Evolutionary conservation across 2,888 invertebrate genomes (phyloP).

Genomic region (Lycaena phlaeas): DNA sequence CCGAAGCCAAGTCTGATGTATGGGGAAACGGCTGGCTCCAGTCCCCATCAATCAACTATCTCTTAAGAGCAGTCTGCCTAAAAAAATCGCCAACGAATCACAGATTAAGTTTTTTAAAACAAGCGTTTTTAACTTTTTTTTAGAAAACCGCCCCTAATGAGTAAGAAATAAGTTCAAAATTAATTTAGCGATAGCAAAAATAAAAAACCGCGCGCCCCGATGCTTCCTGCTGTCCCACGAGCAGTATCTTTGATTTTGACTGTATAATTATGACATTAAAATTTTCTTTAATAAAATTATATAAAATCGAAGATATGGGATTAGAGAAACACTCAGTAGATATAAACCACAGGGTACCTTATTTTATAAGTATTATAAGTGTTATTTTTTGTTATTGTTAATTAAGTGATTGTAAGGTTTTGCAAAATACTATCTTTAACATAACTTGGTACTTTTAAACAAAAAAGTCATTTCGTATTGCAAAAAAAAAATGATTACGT

Average conservation of each 20-base stretch:
- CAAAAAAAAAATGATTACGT: no score
- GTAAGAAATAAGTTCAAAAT: neutral
- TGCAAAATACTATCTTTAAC: neutral
- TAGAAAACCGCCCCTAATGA: no score
- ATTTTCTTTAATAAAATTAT: neutral
- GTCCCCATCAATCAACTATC: no score
- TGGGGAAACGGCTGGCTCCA: no score
- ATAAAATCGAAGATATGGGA: neutral
- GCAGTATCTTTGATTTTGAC: neutral
- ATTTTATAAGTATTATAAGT: constrained; percentile 1
- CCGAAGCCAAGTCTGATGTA: no score
- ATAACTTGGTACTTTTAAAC: neutral
- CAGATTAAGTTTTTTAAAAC: no score
- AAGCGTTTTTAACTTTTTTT: no score
- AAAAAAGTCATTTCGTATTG: no score
- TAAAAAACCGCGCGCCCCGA: neutral
- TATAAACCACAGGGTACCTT: constrained; percentile 6
- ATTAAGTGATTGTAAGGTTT: neutral
- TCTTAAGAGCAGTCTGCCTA: no score
- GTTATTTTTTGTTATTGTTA: neutral
- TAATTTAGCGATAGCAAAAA: neutral
- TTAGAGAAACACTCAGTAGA: neutral
- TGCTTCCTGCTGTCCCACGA: no score
- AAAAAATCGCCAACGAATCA: no score
- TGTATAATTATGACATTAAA: neutral